Percentiles rank a stretch among this genome's conserved stretches.
Conservation (phyloP, 2,797 vertebrate species). For the Pseudocheirus occidentalis region DNA sequence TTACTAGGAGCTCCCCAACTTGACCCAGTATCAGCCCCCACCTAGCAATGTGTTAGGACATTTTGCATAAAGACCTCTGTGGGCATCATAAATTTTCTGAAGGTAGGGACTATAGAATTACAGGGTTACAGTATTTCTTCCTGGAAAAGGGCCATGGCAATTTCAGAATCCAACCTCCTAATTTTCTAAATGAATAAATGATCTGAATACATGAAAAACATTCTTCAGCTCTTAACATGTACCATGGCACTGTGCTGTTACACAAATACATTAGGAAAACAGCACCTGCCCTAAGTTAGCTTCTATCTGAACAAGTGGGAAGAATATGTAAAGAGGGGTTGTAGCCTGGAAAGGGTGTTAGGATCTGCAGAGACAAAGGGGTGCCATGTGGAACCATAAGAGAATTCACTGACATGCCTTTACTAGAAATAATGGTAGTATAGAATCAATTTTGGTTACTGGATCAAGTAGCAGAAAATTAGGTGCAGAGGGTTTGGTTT, state of each 20-base stretch:
- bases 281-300: background rate
- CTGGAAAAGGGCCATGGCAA: background rate
- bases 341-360: background rate
- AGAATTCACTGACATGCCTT: background rate
- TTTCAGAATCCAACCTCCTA: background rate
- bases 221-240: background rate
- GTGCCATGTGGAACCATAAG: background rate
- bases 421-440: background rate
- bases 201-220: background rate
- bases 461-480: background rate
- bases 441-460: background rate
- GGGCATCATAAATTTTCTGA: background rate
- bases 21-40: slow-evolving; percentile 56
- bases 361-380: background rate
- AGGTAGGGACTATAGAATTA: background rate
- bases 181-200: background rate
- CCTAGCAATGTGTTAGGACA: slow-evolving; percentile 46
- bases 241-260: background rate
- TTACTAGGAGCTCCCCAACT: slow-evolving; percentile 67
- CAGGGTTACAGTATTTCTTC: background rate
- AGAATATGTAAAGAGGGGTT: background rate
- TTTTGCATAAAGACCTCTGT: slow-evolving; percentile 36
- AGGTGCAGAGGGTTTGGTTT: background rate
- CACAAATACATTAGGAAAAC: background rate
- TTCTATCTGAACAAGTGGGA: background rate